These are phyloP conservation scores for Ancistrus triradiatus DNA, from an alignment of 2,113 vertebrate genomes.

Conservation along the genomic window DNA sequence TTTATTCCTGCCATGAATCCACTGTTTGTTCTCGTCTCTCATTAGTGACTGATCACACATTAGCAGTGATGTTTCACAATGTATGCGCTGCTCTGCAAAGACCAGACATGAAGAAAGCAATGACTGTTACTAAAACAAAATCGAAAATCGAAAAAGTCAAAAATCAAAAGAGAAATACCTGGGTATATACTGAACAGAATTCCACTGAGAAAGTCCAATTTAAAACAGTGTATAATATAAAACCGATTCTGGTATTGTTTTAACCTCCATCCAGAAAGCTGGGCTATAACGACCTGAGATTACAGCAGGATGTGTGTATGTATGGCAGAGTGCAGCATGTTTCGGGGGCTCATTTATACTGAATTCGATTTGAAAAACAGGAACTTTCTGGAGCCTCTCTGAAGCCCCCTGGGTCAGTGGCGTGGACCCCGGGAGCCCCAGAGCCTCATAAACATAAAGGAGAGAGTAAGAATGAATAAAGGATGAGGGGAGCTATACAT, in stretches of 20 bases:
- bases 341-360: constrained; percentile 54
- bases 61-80: no score
- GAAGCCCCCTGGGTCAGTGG: constrained; percentile 58
- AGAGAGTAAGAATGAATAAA: constrained; percentile 71
- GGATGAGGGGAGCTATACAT: constrained; percentile 75
- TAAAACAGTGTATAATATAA: no score
- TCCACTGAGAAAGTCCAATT: no score
- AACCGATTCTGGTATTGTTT: background rate
- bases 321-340: constrained; percentile 27
- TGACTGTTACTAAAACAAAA: no score
- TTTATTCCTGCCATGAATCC: no score
- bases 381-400: constrained; percentile 60
- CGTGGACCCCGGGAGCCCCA: constrained; percentile 54
- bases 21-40: no score
- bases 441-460: constrained; percentile 75
- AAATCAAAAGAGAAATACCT: no score
- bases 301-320: background rate
- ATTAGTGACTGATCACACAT: no score
- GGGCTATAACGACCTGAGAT: constrained; percentile 21
- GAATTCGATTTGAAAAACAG: constrained; percentile 63
- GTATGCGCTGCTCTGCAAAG: no score
- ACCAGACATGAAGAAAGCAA: no score
- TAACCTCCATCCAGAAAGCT: constrained; percentile 7
- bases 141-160: no score
- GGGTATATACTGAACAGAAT: no score